These are phyloP conservation scores for Virgularia gustaviana DNA, from an alignment of 92 coral and sea anemone genomes.

Conservation along the genomic window DNA sequence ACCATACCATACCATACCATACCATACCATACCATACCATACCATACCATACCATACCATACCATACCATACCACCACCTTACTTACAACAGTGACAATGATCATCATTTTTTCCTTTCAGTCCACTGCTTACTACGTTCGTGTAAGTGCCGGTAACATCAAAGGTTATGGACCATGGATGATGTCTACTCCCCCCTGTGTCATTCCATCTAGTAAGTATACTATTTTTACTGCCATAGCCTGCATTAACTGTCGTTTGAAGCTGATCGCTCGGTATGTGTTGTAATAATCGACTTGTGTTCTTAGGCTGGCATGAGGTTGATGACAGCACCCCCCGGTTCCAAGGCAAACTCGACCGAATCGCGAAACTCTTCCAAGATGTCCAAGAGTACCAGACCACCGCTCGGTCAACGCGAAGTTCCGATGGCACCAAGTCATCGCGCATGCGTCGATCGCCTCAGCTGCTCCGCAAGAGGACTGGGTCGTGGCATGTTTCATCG, in stretches of 20 bases:
- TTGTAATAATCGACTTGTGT: background rate
- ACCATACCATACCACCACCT: slow-evolving; percentile 1
- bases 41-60: slow-evolving; percentile 6
- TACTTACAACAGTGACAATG: slow-evolving; percentile 1
- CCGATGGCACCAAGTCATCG: slow-evolving; percentile 17
- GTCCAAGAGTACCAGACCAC: slow-evolving; percentile 24
- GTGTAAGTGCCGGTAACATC: slow-evolving; percentile 87
- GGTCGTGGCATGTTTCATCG: slow-evolving; percentile 27
- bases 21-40: slow-evolving; percentile 2
- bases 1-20: background rate
- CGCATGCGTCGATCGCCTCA: slow-evolving; percentile 32
- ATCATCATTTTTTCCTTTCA: slow-evolving; percentile 24
- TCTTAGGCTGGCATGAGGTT: slow-evolving; percentile 90
- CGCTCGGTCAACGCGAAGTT: slow-evolving; percentile 1
- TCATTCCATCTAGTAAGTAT: slow-evolving; percentile 93
- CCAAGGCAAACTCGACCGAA: slow-evolving; percentile 78
- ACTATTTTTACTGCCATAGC: background rate
- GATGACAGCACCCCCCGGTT: slow-evolving; percentile 96
- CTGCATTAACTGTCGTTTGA: background rate
- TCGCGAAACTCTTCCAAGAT: slow-evolving; percentile 67
- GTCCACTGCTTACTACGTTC: slow-evolving; percentile 86
- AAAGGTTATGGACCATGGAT: slow-evolving; percentile 92
- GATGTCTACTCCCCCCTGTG: slow-evolving; percentile 88
- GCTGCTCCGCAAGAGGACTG: slow-evolving; percentile 13
- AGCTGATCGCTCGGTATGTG: too few species aligned